phyloP scores from a whole-genome alignment of 2,113 vertebrate species.

The Melozone crissalis region DNA sequence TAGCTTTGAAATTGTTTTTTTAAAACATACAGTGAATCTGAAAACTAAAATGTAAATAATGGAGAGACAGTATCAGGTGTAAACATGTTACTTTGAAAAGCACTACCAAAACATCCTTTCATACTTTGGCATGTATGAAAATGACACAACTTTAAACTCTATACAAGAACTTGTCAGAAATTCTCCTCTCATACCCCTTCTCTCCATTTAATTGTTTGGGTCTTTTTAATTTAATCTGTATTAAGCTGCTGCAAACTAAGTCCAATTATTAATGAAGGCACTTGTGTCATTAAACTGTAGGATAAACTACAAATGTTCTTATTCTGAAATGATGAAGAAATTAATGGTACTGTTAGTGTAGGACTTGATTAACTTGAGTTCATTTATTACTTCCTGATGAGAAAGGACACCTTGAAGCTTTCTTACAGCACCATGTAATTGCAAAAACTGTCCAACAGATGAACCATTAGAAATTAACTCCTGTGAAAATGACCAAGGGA shows the following conservation, averaged over 20 bases:
- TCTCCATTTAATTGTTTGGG: background rate
- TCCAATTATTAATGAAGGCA: background rate
- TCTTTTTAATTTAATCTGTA: background rate
- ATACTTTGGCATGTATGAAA: background rate
- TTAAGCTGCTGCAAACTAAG: background rate
- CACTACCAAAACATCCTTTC: background rate
- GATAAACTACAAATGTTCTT: background rate
- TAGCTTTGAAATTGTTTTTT: background rate
- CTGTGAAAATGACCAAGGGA: background rate
- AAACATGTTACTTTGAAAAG: background rate
- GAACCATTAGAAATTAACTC: background rate
- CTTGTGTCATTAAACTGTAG: background rate
- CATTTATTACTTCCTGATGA: background rate
- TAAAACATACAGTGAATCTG: background rate
- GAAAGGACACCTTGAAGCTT: background rate
- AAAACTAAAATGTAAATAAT: background rate
- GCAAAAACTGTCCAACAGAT: background rate
- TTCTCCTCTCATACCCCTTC: background rate
- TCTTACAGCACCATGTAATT: background rate
- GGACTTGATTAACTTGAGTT: background rate
- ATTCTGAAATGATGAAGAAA: background rate
- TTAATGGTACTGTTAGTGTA: background rate
- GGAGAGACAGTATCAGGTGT: background rate
- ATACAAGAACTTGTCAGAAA: background rate
- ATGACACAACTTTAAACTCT: background rate